Base-by-base conservation (phyloP, 2,888 invertebrate species). In the Miltochrista miniata region DNA sequence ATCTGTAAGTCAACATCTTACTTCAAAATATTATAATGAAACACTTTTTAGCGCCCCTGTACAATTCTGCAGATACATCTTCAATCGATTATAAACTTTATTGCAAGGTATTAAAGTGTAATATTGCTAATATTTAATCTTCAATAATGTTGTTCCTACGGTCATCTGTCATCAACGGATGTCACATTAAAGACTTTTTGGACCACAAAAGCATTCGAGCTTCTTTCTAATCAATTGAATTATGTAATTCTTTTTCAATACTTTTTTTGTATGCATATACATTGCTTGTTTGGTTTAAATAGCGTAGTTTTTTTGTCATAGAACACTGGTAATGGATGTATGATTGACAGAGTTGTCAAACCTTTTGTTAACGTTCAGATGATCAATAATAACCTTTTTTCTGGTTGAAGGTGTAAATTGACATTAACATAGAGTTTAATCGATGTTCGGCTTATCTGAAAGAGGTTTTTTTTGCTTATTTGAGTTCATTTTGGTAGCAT, bases 11-110 rank as follows among this genome's bases (percentile, higher is more conserved):
- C 74, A 83, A 83, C 72, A 81, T 35, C 41, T 49, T 56, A 63
- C 61, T 66, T 59, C 70, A 76, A 78, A 65, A 66, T 74, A 76
- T 74, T 74, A 73, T 75, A 72, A 61, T 63, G 71, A 78, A 79
- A 81, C 81, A 80, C 83, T 83, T 88, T 86, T 87, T 88, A 87
- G 84, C 87, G 85, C 87, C 88, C 87, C 87, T 58, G 86, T 81
- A 80, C 58, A 76, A 76, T 72, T 77, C 79, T 75, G 51, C 41
- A 54, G 54, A 37, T 13, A 30, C 44, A 13, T 40, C 1, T 11
- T 12, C 46, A 56, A 46, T 18, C 15, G n/a, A 39, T 14, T 9
- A 33, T 48, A 11, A 48, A 7, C 55, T 43, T 60, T 68, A 64
- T 44, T 0, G 1, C 0, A 11, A 10, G 0, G 1, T 0, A 0